A percentile compares a stretch with the other conserved stretches of the same genome.
These are phyloP conservation scores for Pardalotus punctatus DNA, from an alignment of 2,113 vertebrate genomes.

Conservation along the genomic window DNA sequence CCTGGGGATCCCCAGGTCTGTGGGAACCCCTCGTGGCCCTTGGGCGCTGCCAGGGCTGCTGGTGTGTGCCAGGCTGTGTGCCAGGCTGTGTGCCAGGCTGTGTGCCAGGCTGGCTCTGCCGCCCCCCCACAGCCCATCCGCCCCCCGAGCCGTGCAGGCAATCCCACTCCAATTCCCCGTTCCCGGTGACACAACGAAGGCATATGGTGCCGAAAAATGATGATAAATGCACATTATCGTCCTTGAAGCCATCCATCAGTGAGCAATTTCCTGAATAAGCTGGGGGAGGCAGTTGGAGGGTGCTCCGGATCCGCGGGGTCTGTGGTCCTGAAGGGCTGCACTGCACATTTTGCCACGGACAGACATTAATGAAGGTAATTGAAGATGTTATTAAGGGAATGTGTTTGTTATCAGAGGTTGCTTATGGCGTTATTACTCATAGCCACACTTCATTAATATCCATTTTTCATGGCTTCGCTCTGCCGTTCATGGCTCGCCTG, in stretches of 20 bases:
- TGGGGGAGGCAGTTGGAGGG: neutral
- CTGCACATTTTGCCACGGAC: slow-evolving; percentile 59
- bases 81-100: too few species aligned
- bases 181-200: neutral
- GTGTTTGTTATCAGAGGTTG: slow-evolving; percentile 80
- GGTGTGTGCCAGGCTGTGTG: neutral
- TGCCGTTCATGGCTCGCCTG: slow-evolving; percentile 54
- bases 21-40: too few species aligned
- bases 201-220: neutral
- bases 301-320: neutral
- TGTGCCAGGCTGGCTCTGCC: neutral
- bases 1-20: neutral
- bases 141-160: neutral
- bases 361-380: slow-evolving; percentile 79
- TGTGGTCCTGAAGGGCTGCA: neutral
- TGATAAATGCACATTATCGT: neutral
- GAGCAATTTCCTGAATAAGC: neutral
- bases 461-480: slow-evolving; percentile 68
- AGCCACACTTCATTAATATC: slow-evolving; percentile 83
- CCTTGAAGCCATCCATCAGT: neutral
- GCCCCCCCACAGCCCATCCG: neutral
- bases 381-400: slow-evolving; percentile 82
- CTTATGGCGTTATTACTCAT: slow-evolving; percentile 74
- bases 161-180: neutral
- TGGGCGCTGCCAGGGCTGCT: neutral